phyloP scores from a whole-genome alignment of 2,113 vertebrate genomes.

The Apaloderma vittatum region DNA sequence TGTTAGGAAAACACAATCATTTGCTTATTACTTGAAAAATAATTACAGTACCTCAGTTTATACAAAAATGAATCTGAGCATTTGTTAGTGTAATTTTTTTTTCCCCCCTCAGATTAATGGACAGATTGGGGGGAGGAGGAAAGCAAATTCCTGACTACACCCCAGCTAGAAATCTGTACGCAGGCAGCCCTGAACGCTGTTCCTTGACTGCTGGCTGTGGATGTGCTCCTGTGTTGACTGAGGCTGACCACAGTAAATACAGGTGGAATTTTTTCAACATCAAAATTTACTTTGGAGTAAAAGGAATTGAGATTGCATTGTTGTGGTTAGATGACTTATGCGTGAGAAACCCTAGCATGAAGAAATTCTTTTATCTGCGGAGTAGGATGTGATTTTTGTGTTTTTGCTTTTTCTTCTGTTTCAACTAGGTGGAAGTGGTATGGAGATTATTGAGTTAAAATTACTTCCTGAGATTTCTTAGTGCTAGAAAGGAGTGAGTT shows the following conservation, averaged over 20 bases:
- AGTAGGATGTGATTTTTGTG: neutral
- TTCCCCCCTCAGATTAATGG: neutral
- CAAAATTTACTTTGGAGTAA: neutral
- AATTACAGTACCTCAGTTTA: neutral
- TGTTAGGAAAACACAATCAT: neutral
- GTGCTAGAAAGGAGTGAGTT: neutral
- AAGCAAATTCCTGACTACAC: neutral
- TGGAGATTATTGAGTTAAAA: conserved; percentile 27
- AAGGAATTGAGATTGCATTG: neutral
- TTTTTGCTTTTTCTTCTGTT: neutral
- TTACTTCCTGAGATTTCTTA: neutral
- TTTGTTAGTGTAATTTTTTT: neutral
- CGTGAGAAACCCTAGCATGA: neutral
- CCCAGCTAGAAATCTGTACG: neutral
- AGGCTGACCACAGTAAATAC: neutral
- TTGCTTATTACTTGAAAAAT: neutral
- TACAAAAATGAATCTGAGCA: neutral
- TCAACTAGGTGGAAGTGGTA: neutral
- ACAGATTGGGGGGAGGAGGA: rapidly evolving
- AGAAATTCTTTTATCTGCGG: neutral
- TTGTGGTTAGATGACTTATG: neutral
- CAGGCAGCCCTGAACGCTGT: neutral
- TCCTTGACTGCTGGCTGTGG: neutral
- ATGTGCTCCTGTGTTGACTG: neutral
- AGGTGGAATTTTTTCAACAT: neutral